phyloP scores from a whole-genome alignment of 2,113 vertebrate species.

The Emydura subglobosa region DNA sequence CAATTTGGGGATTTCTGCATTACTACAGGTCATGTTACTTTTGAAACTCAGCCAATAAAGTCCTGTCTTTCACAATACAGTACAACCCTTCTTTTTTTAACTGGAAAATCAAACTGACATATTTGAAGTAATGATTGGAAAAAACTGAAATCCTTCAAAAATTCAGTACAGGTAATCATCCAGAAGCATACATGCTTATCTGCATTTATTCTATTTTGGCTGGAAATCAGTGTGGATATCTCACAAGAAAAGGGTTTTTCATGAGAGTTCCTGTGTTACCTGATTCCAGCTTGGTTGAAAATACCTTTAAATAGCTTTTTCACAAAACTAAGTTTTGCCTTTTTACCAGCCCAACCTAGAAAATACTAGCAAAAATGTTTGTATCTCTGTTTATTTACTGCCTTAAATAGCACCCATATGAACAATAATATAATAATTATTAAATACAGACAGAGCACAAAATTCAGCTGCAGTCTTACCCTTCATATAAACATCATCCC shows the following conservation, averaged over 20 bases:
- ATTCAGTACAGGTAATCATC: neutral
- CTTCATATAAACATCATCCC: neutral
- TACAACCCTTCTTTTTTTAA: neutral
- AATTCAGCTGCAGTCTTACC: neutral
- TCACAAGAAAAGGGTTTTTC: neutral
- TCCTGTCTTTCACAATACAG: neutral
- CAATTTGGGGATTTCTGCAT: neutral
- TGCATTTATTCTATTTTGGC: neutral
- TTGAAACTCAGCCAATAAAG: neutral
- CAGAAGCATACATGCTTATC: neutral
- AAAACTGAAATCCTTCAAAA: neutral
- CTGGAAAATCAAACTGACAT: neutral
- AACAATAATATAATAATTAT: neutral
- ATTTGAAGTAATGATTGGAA: neutral
- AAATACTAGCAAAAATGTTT: neutral
- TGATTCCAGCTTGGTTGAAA: neutral
- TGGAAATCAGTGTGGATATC: neutral
- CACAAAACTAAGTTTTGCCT: neutral
- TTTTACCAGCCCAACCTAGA: neutral
- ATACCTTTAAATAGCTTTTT: neutral
- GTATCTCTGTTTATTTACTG: neutral
- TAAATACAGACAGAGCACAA: neutral
- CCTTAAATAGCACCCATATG: neutral
- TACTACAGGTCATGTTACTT: neutral
- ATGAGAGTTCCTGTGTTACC: neutral